Percentiles rank a stretch among this genome's conserved stretches.
Evolutionary conservation across 1,140 invertebrate species (phyloP).

Genomic region (Chrysoperla carnea): DNA sequence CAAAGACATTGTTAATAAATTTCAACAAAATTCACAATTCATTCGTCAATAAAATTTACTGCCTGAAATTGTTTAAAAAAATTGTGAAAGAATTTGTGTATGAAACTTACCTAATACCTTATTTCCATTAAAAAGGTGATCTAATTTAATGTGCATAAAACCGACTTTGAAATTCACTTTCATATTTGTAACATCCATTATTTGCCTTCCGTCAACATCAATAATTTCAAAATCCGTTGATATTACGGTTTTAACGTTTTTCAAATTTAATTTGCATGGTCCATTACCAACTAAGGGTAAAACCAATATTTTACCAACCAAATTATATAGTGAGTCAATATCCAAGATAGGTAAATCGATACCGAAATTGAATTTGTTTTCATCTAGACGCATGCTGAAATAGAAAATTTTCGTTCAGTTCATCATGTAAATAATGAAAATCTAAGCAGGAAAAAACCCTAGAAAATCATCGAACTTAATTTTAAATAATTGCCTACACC

Average conservation of each 20-base stretch:
- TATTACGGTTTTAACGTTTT: constrained; percentile 28
- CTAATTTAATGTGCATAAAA: constrained; percentile 30
- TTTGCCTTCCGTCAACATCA: constrained; percentile 21
- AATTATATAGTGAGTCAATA: constrained; percentile 32
- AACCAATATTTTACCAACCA: constrained; percentile 36
- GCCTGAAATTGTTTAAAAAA: too few species aligned
- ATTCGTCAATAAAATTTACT: too few species aligned
- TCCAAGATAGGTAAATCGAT: constrained; percentile 28
- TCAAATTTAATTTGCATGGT: constrained; percentile 26
- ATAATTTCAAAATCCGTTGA: constrained; percentile 26
- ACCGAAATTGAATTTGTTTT: constrained; percentile 27
- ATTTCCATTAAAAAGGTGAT: constrained; percentile 33
- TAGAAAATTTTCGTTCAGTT: constrained; percentile 12
- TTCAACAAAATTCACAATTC: too few species aligned
- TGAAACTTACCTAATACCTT: constrained; percentile 20
- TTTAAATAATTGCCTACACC: background rate
- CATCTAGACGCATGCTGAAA: constrained; percentile 25
- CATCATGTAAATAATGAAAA: background rate
- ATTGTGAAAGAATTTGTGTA: too few species aligned
- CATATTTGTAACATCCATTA: constrained; percentile 29
- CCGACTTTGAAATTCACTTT: constrained; percentile 32
- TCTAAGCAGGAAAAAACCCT: background rate
- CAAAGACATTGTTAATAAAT: background rate
- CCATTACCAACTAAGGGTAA: constrained; percentile 32
- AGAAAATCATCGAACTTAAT: background rate